phyloP scores from a whole-genome alignment of 30 jellyfish, hydroid and myxozoan species.

The Sanderia malayensis region DNA sequence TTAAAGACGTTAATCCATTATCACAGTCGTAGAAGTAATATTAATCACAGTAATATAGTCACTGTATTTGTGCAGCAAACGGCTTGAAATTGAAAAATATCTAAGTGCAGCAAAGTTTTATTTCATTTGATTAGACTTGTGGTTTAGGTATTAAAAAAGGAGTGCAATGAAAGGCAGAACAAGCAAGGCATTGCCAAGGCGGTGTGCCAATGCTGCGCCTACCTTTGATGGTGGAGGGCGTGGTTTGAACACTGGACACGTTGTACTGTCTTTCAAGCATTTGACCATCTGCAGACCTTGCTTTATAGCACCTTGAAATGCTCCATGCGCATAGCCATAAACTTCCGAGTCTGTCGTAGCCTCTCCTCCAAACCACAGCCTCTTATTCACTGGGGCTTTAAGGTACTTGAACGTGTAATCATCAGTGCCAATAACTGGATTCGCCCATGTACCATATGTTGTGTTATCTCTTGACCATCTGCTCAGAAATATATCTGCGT shows the following conservation, averaged over 20 bases:
- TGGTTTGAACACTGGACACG: constrained; percentile 48
- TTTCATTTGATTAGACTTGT: no score
- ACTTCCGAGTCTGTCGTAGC: constrained; percentile 48
- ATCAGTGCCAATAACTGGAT: constrained; percentile 61
- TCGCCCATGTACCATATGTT: constrained; percentile 43
- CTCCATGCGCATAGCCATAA: constrained; percentile 60
- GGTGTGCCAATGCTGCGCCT: neutral
- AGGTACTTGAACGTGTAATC: constrained; percentile 16
- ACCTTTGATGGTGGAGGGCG: neutral
- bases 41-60: no score
- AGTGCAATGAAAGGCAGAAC: neutral
- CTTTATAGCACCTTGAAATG: neutral
- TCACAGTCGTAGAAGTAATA: no score
- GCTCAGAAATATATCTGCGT: constrained; percentile 34
- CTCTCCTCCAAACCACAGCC: constrained; percentile 70
- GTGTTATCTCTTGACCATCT: constrained; percentile 63
- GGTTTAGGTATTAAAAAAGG: no score
- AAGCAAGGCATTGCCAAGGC: neutral
- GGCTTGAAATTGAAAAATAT: no score
- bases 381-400: constrained; percentile 50
- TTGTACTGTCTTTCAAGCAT: constrained; percentile 36
- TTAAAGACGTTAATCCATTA: no score
- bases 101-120: no score
- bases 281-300: constrained; percentile 31
- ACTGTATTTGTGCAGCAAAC: no score